phyloP scores from a whole-genome alignment of 2,113 vertebrate species.

The Ranitomeya variabilis region DNA sequence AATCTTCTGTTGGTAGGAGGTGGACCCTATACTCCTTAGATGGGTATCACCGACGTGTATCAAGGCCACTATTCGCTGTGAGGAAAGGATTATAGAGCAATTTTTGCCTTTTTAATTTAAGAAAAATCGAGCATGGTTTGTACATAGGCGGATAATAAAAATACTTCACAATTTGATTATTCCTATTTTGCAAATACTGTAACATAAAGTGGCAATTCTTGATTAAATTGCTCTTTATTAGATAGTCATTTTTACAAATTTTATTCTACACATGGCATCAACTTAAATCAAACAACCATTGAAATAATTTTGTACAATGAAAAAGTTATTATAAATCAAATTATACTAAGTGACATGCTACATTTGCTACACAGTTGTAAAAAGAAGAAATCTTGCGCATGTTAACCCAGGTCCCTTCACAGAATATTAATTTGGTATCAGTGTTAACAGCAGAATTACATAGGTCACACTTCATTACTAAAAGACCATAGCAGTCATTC shows the following conservation, averaged over 20 bases:
- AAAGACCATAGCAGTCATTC: constrained; percentile 30
- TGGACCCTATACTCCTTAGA: too few species aligned
- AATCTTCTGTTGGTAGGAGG: too few species aligned
- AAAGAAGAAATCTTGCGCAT: constrained; percentile 33
- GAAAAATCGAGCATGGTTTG: background rate
- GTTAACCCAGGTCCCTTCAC: constrained; percentile 42
- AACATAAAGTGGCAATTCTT: background rate
- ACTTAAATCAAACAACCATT: background rate
- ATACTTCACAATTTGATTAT: background rate
- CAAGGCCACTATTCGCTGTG: too few species aligned
- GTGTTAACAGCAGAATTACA: constrained; percentile 50
- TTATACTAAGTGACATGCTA: constrained; percentile 43
- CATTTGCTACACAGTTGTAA: constrained; percentile 44
- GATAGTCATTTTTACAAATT: background rate
- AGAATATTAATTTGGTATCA: constrained; percentile 57
- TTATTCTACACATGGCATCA: background rate
- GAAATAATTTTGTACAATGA: background rate
- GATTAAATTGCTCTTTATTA: background rate
- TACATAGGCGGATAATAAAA: background rate
- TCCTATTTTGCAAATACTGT: background rate
- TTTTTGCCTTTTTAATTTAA: background rate
- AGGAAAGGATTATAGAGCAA: too few species aligned
- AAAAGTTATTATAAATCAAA: constrained; percentile 45
- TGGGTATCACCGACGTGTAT: too few species aligned
- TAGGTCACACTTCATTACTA: constrained; percentile 55